Base-by-base conservation (phyloP, 2,113 vertebrate genomes). In the Orycteropus afer region DNA sequence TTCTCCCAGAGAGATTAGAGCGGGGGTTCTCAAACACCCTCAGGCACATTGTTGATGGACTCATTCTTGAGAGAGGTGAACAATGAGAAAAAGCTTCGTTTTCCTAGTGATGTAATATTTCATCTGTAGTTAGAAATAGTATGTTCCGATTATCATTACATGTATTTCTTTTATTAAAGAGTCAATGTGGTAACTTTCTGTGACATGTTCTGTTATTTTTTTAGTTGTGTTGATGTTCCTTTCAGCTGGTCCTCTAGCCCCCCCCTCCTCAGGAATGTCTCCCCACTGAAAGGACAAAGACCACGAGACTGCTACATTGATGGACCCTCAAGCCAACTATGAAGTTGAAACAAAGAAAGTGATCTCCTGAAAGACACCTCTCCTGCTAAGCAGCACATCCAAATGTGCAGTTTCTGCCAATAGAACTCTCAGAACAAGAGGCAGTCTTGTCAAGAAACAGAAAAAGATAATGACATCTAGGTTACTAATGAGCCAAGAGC, bases 331-430 rank as follows among this genome's bases (percentile, higher is more conserved):
- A 93, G 93, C 93, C 91, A 87, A 63, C 96, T 92, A 37, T 82
- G 97, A 67, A 94, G 73, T 77, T 96, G 95, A 97, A 96, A 83
- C 88, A 88, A 86, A 96, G 91, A 82, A 40, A 87, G 37, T 81
- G 73, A 51, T 45, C 97, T 91, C 74, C 95, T 97, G 97, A 98
- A n/a, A 96, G 97, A 94, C 22, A 71, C 45, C 51, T 5, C 29
- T 96, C 89, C 97, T 96, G 93, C 85, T 96, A 89, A 90, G 76
- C 80, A 76, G 18, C 88, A 88, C 86, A 59, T 80, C 95, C 79
- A 89, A 25, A 32, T 25, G 91, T 57, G 53, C 88, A 40, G 10
- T 76, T 74, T 71, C 73, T 65, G 42, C 76, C 93, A 81, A 8
- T 49, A 92, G 82, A 63, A 74, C 47, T 91, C 90, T 87, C 57